Conservation (phyloP, 2,888 invertebrate genomes). For the Drosophila sordidula region DNA sequence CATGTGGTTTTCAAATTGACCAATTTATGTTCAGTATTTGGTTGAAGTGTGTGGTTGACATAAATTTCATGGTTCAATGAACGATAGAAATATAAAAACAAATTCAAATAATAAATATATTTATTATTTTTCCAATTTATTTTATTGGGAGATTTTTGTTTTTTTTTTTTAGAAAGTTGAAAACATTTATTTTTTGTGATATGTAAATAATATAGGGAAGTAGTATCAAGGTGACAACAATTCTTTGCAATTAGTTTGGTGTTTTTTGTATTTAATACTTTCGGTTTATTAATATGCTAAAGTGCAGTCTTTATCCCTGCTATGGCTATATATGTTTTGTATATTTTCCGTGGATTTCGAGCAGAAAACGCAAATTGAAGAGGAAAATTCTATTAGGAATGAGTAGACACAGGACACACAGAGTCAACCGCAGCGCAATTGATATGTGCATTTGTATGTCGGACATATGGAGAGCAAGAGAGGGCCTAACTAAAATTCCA, state of each 20-base stretch:
- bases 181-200: no score
- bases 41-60: background rate
- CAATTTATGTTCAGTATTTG: background rate
- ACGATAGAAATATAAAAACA: background rate
- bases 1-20: conserved; percentile 21
- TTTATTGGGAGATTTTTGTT: no score
- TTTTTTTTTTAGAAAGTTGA: no score
- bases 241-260: no score
- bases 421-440: conserved; percentile 45
- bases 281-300: background rate
- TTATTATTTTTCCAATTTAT: no score
- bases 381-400: conserved; percentile 22
- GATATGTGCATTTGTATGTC: conserved; percentile 45
- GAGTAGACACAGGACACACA: conserved; percentile 2
- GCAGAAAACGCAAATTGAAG: conserved; percentile 13
- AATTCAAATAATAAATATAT: background rate
- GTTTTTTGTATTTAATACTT: background rate
- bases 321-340: no score
- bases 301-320: background rate
- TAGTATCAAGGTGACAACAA: no score
- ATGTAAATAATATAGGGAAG: no score
- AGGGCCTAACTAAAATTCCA: conserved; percentile 36
- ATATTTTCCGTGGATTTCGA: conserved; percentile 8
- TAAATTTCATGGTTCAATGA: background rate
- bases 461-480: conserved; percentile 10